Base-by-base conservation (phyloP, 2,888 invertebrate species). In the Pyrrhosoma nymphula region DNA sequence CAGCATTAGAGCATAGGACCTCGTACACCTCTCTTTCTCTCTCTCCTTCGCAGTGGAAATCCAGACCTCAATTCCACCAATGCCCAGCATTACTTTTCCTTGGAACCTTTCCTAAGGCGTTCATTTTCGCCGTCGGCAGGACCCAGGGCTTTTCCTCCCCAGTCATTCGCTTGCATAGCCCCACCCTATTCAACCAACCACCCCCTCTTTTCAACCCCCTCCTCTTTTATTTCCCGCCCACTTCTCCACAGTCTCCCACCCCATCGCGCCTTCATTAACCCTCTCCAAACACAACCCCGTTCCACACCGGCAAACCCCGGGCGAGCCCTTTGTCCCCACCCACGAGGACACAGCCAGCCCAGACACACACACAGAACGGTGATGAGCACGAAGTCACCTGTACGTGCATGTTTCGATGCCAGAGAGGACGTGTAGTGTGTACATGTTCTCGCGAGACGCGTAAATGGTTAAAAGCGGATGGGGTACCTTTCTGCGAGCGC, bases 211-310 rank as follows among this genome's bases (percentile, higher is more conserved):
- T 60, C 20, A 60, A 60, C 60, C 60, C 60, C 12, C 60, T 60
- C 60, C 16, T 60, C 60, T 60, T 60, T 60, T 20, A 16, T 20
- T 60, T 60, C 60, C 69, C n/a, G 10, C 12, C 69, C 26, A 26
- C 69, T 26, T 69, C 69, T 69, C 69, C 60, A 60, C 60, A 2
- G 60, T 20, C 60, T 60, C 69, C 69, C 69, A 26, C n/a, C 26
- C 30, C 16, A 4, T 82, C 82, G 82, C 82, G 35, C 82, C 82
- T 82, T 82, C 82, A 82, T 82, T 82, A 82, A 82, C 82, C 35
- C 82, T 82, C 82, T 35, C 30, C 82, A 82, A 82, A 82, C 82
- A 82, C 82, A 82, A 82, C 82, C 35, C 82, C 82, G 16, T 82
- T 35, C 82, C 35, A 12, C 82, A 0, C 35, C 82, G 82, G n/a